These are phyloP conservation scores for Pungitius pungitius DNA, from an alignment of 2,113 vertebrate genomes.

Conservation along the genomic window DNA sequence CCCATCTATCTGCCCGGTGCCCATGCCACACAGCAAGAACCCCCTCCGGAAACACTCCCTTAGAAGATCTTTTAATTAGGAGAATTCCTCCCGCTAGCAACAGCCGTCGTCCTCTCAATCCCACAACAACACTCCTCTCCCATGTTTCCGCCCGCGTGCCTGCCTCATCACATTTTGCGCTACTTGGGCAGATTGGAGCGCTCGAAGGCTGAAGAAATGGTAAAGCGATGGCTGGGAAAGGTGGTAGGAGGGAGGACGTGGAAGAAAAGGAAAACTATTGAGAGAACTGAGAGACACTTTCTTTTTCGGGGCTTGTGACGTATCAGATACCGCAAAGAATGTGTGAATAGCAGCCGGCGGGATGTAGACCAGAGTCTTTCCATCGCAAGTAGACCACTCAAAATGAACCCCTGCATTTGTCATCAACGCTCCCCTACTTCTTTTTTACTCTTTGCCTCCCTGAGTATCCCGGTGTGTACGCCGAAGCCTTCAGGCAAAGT, in stretches of 20 bases:
- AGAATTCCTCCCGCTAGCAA: conserved; percentile 63
- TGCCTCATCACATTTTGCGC: conserved; percentile 67
- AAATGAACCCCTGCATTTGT: conserved; percentile 55
- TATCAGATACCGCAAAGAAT: conserved; percentile 36
- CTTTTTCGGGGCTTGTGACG: conserved; percentile 31
- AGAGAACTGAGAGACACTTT: not conserved
- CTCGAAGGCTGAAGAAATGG: conserved; percentile 56
- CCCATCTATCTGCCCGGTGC: conserved; percentile 47
- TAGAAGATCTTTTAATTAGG: conserved; percentile 62
- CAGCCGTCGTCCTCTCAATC: conserved; percentile 14
- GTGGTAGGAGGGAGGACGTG: conserved; percentile 40
- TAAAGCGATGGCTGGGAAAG: conserved; percentile 36
- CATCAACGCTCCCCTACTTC: conserved; percentile 39
- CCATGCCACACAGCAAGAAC: conserved; percentile 46
- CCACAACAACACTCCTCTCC: conserved; percentile 43
- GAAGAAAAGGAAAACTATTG: not conserved
- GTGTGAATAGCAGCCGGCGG: conserved; percentile 41
- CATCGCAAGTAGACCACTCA: conserved; percentile 35
- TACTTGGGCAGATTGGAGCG: conserved; percentile 54
- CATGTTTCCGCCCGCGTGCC: conserved; percentile 49
- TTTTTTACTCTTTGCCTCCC: conserved; percentile 10
- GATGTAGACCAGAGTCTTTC: conserved; percentile 37
- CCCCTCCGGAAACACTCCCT: conserved; percentile 48
- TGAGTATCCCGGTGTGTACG: conserved; percentile 54
- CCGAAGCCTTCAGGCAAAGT: conserved; percentile 57